These are phyloP conservation scores for Psilopsiagon aurifrons DNA, from an alignment of 2,113 vertebrate species.

Conservation along the genomic window DNA sequence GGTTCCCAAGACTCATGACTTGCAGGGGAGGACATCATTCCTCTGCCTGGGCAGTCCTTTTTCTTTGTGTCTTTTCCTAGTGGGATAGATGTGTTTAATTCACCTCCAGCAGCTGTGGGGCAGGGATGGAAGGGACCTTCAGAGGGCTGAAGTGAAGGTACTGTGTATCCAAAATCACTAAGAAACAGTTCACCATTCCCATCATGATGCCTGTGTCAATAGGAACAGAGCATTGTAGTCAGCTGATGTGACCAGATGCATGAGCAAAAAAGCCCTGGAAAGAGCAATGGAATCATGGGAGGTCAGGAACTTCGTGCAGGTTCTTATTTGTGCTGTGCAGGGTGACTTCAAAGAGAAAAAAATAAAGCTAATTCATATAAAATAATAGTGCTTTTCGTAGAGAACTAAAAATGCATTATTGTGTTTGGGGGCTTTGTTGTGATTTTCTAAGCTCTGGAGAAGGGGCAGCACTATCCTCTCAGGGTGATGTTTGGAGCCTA, in stretches of 20 bases:
- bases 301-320: neutral
- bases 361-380: neutral
- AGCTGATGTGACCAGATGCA: neutral
- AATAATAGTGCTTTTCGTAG: neutral
- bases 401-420: neutral
- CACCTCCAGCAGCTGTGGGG: fast-evolving
- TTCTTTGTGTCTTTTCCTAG: neutral
- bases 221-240: neutral
- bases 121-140: neutral
- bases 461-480: neutral
- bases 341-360: neutral
- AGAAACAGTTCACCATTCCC: neutral
- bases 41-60: neutral
- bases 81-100: neutral
- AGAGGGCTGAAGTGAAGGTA: neutral
- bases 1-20: neutral
- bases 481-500: neutral
- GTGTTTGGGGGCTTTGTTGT: neutral
- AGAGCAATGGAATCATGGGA: neutral
- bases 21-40: neutral
- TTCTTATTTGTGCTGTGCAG: neutral
- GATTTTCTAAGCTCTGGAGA: neutral
- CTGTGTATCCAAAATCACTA: neutral
- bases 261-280: neutral
- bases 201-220: neutral